These are phyloP conservation scores for Nematopogon swammerdamellus DNA, from an alignment of 2,888 invertebrate species.

Conservation along the genomic window DNA sequence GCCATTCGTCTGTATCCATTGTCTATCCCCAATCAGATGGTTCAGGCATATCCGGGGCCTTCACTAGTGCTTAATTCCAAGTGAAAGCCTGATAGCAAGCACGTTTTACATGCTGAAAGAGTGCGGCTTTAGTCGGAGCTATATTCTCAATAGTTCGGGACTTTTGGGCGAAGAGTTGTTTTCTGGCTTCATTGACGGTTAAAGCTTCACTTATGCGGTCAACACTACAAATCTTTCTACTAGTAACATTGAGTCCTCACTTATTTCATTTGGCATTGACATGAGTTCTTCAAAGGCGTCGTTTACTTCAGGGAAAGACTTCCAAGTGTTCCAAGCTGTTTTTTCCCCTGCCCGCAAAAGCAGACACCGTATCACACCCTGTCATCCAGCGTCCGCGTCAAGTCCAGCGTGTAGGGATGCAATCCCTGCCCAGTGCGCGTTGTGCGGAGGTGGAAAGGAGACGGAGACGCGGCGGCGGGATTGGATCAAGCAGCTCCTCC, in stretches of 20 bases:
- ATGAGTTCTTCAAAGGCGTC: too few species aligned
- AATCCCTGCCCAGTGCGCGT: too few species aligned
- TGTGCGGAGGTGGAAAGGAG: too few species aligned
- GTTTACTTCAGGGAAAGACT: too few species aligned
- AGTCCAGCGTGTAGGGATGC: too few species aligned
- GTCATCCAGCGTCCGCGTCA: too few species aligned
- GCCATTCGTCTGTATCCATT: not conserved
- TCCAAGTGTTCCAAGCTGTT: too few species aligned
- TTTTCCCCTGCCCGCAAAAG: too few species aligned
- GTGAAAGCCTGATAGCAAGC: constrained; percentile 1
- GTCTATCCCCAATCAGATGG: constrained; percentile 1
- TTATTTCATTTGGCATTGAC: too few species aligned
- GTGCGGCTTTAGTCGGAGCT: not conserved
- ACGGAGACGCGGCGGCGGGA: too few species aligned
- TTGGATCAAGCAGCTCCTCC: too few species aligned
- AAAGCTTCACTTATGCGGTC: not conserved
- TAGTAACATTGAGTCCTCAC: not conserved
- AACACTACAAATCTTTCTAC: not conserved
- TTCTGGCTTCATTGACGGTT: not conserved
- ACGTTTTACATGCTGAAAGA: constrained; percentile 1
- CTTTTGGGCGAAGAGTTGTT: not conserved
- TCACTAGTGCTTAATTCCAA: not conserved
- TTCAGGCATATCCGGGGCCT: constrained; percentile 1
- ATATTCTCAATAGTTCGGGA: not conserved
- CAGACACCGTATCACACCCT: too few species aligned